Percentiles rank a stretch among this genome's conserved stretches.
phyloP scores from a whole-genome alignment of 2,888 invertebrate genomes.

The Chymomyza procnemis region DNA sequence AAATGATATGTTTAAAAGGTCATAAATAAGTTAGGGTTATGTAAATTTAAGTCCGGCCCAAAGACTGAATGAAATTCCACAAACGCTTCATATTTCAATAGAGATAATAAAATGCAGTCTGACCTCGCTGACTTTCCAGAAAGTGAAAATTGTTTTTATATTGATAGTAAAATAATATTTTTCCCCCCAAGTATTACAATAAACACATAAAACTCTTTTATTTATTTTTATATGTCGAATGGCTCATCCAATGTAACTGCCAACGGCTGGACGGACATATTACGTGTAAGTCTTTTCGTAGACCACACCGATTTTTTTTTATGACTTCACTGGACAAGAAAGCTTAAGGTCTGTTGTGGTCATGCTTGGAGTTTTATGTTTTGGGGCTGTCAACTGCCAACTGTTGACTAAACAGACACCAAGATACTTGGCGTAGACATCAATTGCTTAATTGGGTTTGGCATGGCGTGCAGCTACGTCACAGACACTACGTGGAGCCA shows the following conservation, averaged over 20 bases:
- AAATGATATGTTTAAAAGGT: not conserved
- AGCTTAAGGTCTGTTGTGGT: not conserved
- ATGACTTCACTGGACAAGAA: conserved; percentile 13
- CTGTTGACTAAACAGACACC: not conserved
- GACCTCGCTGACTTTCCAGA: conserved; percentile 31
- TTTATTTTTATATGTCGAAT: conserved; percentile 34
- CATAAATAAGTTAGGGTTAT: not conserved
- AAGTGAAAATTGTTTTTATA: conserved; percentile 66
- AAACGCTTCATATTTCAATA: conserved; percentile 6
- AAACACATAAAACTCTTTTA: conserved; percentile 28
- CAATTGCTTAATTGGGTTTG: conserved; percentile 65
- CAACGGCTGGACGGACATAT: not conserved
- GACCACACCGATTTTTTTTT: conserved; percentile 12
- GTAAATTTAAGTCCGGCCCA: conserved; percentile 1
- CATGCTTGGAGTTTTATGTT: not conserved
- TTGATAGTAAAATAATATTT: conserved; percentile 52
- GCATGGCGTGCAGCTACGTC: not conserved
- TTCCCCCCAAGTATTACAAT: conserved; percentile 19
- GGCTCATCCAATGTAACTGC: conserved; percentile 30
- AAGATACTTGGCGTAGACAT: not conserved
- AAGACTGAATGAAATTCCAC: conserved; percentile 42
- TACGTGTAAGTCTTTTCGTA: too few relatives aligned
- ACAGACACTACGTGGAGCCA: not conserved
- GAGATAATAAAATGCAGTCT: conserved; percentile 3
- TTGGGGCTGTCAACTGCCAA: not conserved